phyloP scores from a whole-genome alignment of 2,797 vertebrate species.

The Chelonia mydas region DNA sequence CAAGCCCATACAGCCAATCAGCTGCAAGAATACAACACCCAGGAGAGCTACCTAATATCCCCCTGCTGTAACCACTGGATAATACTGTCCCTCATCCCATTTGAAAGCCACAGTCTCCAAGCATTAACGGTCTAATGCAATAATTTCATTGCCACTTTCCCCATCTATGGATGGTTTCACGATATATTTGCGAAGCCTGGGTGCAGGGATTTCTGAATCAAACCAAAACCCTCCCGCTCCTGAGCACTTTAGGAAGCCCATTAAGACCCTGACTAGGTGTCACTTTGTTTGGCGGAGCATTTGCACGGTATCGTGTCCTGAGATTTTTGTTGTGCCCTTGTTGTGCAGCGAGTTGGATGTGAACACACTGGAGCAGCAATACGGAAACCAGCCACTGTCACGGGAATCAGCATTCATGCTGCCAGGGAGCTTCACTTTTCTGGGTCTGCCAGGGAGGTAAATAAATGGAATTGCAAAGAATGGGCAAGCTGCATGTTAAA shows the following conservation, averaged over 20 bases:
- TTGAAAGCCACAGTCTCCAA: background rate
- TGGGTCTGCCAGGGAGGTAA: background rate
- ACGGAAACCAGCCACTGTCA: background rate
- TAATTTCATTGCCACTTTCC: background rate
- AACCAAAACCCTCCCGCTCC: background rate
- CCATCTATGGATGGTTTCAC: background rate
- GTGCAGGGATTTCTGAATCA: background rate
- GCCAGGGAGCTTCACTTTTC: background rate
- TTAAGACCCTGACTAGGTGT: rapidly evolving
- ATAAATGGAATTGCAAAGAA: background rate
- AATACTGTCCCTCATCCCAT: background rate
- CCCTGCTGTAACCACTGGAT: background rate
- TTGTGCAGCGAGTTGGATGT: background rate
- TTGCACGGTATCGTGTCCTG: background rate
- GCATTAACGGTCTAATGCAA: rapidly evolving
- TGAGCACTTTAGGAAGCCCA: rapidly evolving
- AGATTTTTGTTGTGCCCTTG: background rate
- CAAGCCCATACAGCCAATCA: background rate
- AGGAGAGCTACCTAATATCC: rapidly evolving
- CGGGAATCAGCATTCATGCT: background rate
- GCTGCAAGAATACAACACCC: background rate
- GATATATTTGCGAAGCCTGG: background rate
- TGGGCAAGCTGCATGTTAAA: no score
- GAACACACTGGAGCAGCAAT: background rate
- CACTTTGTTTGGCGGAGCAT: background rate